These are phyloP conservation scores for Heliconius ismenius DNA, from an alignment of 2,888 invertebrate genomes.

Conservation along the genomic window DNA sequence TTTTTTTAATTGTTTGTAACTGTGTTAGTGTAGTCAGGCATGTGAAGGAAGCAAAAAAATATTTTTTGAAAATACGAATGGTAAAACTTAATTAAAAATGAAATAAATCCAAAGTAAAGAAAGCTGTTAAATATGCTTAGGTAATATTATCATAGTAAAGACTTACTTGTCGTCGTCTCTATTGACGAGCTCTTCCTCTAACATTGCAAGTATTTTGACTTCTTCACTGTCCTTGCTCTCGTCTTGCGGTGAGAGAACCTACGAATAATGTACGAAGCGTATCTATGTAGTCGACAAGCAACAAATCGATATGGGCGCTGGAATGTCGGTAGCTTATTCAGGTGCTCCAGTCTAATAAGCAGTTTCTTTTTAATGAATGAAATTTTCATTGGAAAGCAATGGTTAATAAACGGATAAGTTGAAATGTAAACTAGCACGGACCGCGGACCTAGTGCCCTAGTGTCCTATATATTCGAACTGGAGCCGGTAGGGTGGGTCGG, in stretches of 20 bases:
- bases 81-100: conserved; percentile 11
- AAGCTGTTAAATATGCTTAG: not conserved
- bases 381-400: conserved; percentile 41
- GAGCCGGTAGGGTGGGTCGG: conserved; percentile 45
- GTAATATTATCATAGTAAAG: conserved; percentile 26
- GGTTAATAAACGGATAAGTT: conserved; percentile 42
- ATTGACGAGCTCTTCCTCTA: conserved; percentile 91
- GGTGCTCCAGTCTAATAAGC: conserved; percentile 46
- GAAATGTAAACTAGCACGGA: conserved; percentile 54
- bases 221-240: conserved; percentile 83
- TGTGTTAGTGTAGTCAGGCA: conserved; percentile 40
- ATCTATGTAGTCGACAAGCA: conserved; percentile 71
- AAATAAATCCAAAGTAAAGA: not conserved
- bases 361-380: conserved; percentile 44
- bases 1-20: not conserved
- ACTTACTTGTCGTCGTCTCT: conserved; percentile 91
- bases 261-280: conserved; percentile 73
- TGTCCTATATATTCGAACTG: conserved; percentile 67
- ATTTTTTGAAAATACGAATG: conserved; percentile 30
- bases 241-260: conserved; percentile 77
- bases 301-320: conserved; percentile 59
- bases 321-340: conserved; percentile 45
- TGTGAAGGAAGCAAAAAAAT: conserved; percentile 48
- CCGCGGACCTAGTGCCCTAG: conserved; percentile 65
- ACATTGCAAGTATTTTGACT: conserved; percentile 87